Evolutionary conservation across 2,113 vertebrate genomes (phyloP), one percentile per base, ranked within the genome.

Genomic region (Romanogobio albipinnatus): DNA sequence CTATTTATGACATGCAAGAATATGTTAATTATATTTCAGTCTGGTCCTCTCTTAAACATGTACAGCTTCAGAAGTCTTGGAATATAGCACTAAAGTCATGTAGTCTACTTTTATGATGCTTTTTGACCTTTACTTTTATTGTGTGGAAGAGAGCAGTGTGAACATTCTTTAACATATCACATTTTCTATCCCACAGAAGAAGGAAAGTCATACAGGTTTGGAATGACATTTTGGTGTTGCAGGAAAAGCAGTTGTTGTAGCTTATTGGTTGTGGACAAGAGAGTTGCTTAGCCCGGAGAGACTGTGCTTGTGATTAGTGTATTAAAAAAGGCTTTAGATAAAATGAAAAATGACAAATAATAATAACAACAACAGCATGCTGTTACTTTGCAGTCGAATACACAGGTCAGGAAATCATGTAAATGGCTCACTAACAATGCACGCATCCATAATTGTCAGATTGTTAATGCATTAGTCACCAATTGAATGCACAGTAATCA

Each of bases 391-490:
- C 58, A 33, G 47, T 51, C 10, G 9, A 76, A 53, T 29, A 33
- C 24, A 9, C 3, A 51, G 24, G 79, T 81, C 43, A 49, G 58
- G 49, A 36, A 53, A 53, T 66, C 19, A 51, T 3, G 19, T 51
- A 70, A 70, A 51, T 22, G 15, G 17, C 47, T 36, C 24, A 19
- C 62, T 68, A 68, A 81, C 33, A 81, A 51, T 14, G 26, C 5
- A 19, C 19, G 11, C 7, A 3, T 29, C 11, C 5, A 70, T 70
- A 70, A 81, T 36, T 36, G 26, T 36, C 17, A 15, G 26, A 70
- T 68, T 70, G 79, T 81, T 81, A 53, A 53, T 53, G 62, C 62
- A 81, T 81, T 68, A 81, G 43, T 81, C 62, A 53, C 62, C 62
- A n/a, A 53, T 33, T 70, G 62, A 70, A 62, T 70, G 79, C 47